Base-by-base conservation (phyloP, 1,140 invertebrate genomes). In the Stegodyphus dumicola region DNA sequence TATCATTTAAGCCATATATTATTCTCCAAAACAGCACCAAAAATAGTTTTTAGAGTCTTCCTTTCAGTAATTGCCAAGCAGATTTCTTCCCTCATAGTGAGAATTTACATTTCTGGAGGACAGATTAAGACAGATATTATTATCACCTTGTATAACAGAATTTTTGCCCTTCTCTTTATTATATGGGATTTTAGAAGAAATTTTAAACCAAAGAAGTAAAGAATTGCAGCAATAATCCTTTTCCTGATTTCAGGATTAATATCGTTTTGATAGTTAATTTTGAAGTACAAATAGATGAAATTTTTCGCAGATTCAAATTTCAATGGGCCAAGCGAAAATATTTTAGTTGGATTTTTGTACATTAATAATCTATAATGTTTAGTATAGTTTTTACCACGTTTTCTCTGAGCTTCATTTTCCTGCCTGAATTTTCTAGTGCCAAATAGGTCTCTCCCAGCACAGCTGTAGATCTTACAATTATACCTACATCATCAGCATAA, bases 221-320 rank as follows among this genome's bases (percentile, higher is more conserved):
- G 56, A 15, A 10, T 60, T 60, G 56, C 56, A 60, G 56, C 56
- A 60, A 5, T 60, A 15, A 60, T 5, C 56, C 56, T 60, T 15
- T 60, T 60, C 5, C 56, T 60, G 56, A 60, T 60, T 5, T 2
- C 56, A 60, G 5, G 56, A 60, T 60, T 60, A 60, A 60, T 60
- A 15, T 60, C 0, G 5, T 60, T 60, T 60, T 60, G 56, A 60
- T 1, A 60, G 5, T 9, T 60, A 15, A 56, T 56, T 13, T 56
- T 13, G 13, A 1, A 60, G 56, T n/a, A 2, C 6, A 67, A 67
- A 67, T n/a, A 67, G 65, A 6, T 1, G 17, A 67, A 17, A 17
- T 67, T 67, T 67, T 67, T 67, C 17, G 6, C 15, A 17, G 65
- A 67, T 67, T 17, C 65, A 67, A 67, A 67, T 67, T 67, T 18